Percentiles rank a stretch among this genome's conserved stretches.
Conservation (phyloP, 2,797 vertebrate genomes). For the Phataginus tricuspis region DNA sequence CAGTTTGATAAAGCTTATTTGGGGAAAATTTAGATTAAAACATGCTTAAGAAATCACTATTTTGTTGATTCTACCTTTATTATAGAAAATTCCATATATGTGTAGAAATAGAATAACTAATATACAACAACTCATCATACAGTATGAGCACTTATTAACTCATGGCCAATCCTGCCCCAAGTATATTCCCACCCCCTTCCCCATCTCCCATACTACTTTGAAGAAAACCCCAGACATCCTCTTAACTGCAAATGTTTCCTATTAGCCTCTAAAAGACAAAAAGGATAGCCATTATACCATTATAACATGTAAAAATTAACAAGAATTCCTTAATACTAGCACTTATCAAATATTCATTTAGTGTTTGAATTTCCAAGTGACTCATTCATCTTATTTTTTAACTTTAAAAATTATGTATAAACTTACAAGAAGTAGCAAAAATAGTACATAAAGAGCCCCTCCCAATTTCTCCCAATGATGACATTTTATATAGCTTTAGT, state of each 20-base stretch:
- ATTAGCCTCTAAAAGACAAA: not conserved
- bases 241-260: not conserved
- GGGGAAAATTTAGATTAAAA: not conserved
- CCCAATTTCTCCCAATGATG: not conserved
- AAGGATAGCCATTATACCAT: not conserved
- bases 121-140: not conserved
- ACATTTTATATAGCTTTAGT: not conserved
- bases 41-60: not conserved
- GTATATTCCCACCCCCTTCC: not conserved
- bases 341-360: slow-evolving; percentile 5
- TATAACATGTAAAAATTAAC: slow-evolving; percentile 4
- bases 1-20: not conserved
- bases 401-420: not conserved
- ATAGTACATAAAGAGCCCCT: not conserved
- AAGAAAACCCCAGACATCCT: not conserved
- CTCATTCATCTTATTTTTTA: not conserved
- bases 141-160: not conserved
- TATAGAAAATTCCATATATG: slow-evolving; percentile 25
- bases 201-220: slow-evolving; percentile 31
- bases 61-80: slow-evolving; percentile 36
- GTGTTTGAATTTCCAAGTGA: not conserved
- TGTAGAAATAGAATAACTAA: not conserved
- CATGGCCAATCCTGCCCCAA: not conserved
- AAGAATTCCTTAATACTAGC: not conserved
- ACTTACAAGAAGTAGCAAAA: not conserved